A percentile compares a stretch with the other conserved stretches of the same genome.
Conservation (phyloP, 2,797 vertebrate genomes). For the Tamandua tetradactyla region DNA sequence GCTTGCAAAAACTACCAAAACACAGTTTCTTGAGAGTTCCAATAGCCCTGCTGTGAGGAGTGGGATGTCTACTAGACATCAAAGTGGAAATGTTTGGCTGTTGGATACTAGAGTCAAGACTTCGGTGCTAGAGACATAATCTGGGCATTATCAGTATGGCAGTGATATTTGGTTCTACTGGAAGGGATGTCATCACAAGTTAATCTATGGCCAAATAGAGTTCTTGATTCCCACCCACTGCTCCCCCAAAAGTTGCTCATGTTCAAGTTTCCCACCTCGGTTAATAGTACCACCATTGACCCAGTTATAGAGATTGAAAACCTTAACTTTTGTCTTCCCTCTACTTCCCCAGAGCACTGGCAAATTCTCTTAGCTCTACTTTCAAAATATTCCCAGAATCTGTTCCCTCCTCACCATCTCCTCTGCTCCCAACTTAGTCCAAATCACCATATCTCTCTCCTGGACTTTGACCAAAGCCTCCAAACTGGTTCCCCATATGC, state of each 20-base stretch:
- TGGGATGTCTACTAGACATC: not conserved
- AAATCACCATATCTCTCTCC: not conserved
- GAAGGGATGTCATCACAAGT: not conserved
- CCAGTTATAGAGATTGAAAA: not conserved
- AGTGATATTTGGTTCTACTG: not conserved
- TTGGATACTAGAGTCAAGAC: not conserved
- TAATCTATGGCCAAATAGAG: not conserved
- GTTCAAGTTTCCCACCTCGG: not conserved
- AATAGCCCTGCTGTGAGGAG: not conserved
- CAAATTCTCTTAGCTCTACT: not conserved
- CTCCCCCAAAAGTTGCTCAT: not conserved
- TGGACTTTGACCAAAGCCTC: not conserved
- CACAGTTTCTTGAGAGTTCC: not conserved
- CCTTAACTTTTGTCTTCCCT: not conserved
- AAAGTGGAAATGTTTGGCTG: not conserved
- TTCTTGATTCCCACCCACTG: not conserved
- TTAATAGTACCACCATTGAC: not conserved
- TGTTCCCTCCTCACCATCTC: not conserved
- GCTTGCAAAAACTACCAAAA: not conserved
- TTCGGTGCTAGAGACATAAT: not conserved
- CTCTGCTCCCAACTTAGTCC: not conserved
- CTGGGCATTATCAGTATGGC: not conserved
- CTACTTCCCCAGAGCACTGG: not conserved
- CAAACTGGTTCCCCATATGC: not conserved
- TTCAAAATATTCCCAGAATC: not conserved